Base-by-base conservation (phyloP, 1,140 invertebrate genomes). In the Amphibalanus amphitrite region DNA sequence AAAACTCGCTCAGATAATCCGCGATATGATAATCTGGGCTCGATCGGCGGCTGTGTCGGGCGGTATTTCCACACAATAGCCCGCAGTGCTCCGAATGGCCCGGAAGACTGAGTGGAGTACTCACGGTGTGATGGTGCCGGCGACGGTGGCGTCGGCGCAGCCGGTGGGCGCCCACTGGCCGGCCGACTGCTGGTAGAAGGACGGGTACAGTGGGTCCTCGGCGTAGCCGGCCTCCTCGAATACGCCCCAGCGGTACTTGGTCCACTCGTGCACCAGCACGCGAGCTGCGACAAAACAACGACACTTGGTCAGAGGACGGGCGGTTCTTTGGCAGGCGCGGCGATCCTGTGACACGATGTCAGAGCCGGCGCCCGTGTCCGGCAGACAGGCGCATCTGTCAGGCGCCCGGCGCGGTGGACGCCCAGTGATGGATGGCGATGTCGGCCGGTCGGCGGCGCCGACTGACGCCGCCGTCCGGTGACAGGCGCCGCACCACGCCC, bases 141-240 rank as follows among this genome's bases (percentile, higher is more conserved):
- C 70, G 13, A 75, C 75, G 6, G 72, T 70, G 17, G 71, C 65
- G 71, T 75, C 74, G 47, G 75, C 73, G 71, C 75, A 75, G 33
- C 75, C 73, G 8, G 75, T 74, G 8, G 73, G 75, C 0, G 69
- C n/a, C 70, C 73, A 73, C 25, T 72, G 47, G 8, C 72, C 71
- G 33, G 72, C 70, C 64, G 72, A 33, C 8, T 70, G 59, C 10
- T 74, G 59, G 70, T 78, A 79, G 76, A 78, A 77, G 47, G 74
- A 71, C 1, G 76, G 79, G 70, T 76, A 80, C 28, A 75, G 68
- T 6, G 73, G 75, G 69, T 79, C 77, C 4, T 73, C 75, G 20
- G 75, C 76, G 69, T 76, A 77, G 29, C 79, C 78, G 71, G 80
- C 81, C 75, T 83, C 82, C 80, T 71, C 82, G 81, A 20, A 82